Base-by-base conservation (phyloP, 2,797 vertebrate genomes). In the Oreochromis mossambicus region DNA sequence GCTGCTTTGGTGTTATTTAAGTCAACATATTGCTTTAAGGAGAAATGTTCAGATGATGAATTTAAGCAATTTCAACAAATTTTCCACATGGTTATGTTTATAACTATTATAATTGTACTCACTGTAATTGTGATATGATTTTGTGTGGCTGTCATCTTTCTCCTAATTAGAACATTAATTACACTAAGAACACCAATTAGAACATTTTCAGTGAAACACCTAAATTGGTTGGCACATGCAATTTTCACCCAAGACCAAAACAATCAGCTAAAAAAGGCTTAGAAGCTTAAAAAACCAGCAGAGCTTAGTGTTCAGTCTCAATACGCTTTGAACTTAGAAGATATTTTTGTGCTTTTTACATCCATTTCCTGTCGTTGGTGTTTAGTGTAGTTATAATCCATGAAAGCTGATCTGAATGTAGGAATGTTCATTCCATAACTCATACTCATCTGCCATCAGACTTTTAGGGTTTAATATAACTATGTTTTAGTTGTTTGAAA, bases 381-480 rank as follows among this genome's bases (percentile, higher is more conserved):
- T 46, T 46, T 26, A 70, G 14, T 43, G 38, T 15, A 43, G 36
- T 43, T 70, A 2, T 0, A 46, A 43, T 46, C 21, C 14, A 0
- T 26, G 3, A 3, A 43, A 8, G 14, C 41, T 68, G 36, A 68
- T 21, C 63, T 41, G 61, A 66, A 14, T 66, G n/a, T 68, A 41
- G 7, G 36, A 14, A 0, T 68, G 36, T 41, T 68, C 36, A 41
- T 24, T 43, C 0, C 36, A 5, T 43, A 43, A 15, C 63, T 43
- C 1, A 0, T 43, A 43, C 38, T 0, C 21, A 17, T 24, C 21
- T 24, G 38, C 0, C 63, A 0, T 41, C 63, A 41, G 36, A 0
- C 36, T 24, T 68, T 68, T 68, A 43, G 66, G 21, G 13, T 70
- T 70, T 68, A 6, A 43, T 24, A 3, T 43, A 43, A 24, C 17